Base-by-base conservation (phyloP, 2,797 vertebrate genomes). In the Loriculus beryllinus region DNA sequence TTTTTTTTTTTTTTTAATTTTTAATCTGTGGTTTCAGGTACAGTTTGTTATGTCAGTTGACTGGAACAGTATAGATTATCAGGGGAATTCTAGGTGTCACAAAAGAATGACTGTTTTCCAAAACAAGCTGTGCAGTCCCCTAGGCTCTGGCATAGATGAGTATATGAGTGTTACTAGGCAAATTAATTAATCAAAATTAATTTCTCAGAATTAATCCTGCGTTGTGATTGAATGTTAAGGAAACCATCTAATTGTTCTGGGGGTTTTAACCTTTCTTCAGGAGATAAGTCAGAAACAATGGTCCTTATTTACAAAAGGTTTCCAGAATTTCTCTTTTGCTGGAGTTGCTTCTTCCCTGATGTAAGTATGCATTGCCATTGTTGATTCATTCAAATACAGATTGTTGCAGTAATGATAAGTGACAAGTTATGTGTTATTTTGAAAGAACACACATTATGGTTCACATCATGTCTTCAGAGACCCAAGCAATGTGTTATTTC, bases 51-150 rank as follows among this genome's bases (percentile, higher is more conserved):
- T 80, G 84, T 78, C 71, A 91, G 54, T 94, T 8, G 1, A 60
- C 82, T 95, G 51, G n/a, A 96, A 90, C 75, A 54, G 49, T 78
- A 0, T 17, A 93, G 70, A 95, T 94, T 96, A 93, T 90, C 94
- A 82, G 82, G 95, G 87, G 92, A 96, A 90, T 83, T 88, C 62
- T 69, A 92, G 83, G 85, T 88, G 86, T 96, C 92, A 91, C 62
- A 82, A 80, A 96, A 95, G 88, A 89, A 96, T 93, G 77, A 95
- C 78, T 97, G 78, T 95, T 95, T 92, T 94, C 91, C 85, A 92
- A 93, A 94, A 94, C 90, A 93, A 97, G 89, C 90, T 95, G 88
- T 86, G 90, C 78, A 96, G 78, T 95, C 91, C 75, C 70, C 37
- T 85, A 91, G 79, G 68, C 74, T 95, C 76, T 91, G 86, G 83